A percentile compares a stretch with the other conserved stretches of the same genome.
phyloP scores from a whole-genome alignment of 2,113 vertebrate species.

The Oceanites oceanicus region DNA sequence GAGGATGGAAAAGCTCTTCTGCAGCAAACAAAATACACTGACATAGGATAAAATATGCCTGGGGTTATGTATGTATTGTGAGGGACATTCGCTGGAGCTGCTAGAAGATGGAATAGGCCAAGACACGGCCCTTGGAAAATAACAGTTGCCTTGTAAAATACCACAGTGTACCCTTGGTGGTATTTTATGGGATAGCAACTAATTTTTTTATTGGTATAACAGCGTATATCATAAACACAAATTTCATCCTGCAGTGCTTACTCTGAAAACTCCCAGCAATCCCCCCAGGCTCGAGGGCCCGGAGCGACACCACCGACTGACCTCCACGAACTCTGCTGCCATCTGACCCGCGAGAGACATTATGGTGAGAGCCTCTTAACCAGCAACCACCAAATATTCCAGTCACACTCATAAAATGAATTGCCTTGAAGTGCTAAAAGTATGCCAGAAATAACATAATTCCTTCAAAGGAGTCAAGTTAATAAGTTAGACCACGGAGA shows the following conservation, averaged over 20 bases:
- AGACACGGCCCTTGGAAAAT: not conserved
- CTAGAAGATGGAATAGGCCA: not conserved
- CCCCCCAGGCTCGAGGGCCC: not conserved
- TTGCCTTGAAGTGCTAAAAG: not conserved
- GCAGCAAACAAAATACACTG: not conserved
- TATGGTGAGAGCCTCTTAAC: not conserved
- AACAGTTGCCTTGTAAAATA: not conserved
- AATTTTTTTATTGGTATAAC: not conserved
- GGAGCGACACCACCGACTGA: not conserved
- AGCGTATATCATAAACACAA: not conserved
- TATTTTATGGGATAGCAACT: not conserved
- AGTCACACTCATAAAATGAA: not conserved
- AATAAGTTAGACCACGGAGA: not conserved
- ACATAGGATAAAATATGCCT: not conserved
- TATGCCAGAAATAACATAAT: conserved; percentile 35
- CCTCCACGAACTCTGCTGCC: not conserved
- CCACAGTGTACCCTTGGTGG: not conserved
- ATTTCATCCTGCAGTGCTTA: not conserved
- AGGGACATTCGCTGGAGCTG: not conserved
- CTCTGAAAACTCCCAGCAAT: not conserved
- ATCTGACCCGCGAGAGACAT: not conserved
- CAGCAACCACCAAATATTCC: not conserved
- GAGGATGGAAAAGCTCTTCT: not conserved
- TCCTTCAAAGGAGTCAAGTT: conserved; percentile 9
- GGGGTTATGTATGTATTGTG: accelerated